Evolutionary conservation across 2,888 invertebrate species (phyloP).

Genomic region (Aphelenchoides bicaudatus): DNA sequence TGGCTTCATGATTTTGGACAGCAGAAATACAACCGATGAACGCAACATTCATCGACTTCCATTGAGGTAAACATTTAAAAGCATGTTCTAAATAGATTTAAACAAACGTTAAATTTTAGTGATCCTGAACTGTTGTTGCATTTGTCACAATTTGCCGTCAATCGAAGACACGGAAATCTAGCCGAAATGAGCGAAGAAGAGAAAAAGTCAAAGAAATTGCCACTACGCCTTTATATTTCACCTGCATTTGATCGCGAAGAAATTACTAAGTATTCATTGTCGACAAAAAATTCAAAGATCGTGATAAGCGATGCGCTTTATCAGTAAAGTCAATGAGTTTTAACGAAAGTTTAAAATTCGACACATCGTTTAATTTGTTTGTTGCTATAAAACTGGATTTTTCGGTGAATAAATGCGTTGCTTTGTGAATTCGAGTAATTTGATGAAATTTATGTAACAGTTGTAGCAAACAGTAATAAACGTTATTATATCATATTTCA

Average conservation of each 20-base stretch:
- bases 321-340: no score
- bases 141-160: conserved; percentile 3
- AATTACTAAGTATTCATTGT: not conserved
- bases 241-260: conserved; percentile 5
- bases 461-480: no score
- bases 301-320: not conserved
- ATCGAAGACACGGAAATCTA: conserved; percentile 9
- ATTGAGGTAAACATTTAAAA: not conserved
- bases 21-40: not conserved
- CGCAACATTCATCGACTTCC: conserved; percentile 11
- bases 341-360: no score
- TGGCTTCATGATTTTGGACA: conserved; percentile 1
- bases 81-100: not conserved
- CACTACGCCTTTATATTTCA: not conserved
- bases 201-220: not conserved
- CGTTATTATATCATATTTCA: no score
- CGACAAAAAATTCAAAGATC: not conserved
- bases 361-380: no score
- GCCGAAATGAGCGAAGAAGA: conserved; percentile 15
- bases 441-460: no score
- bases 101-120: not conserved
- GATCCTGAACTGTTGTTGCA: conserved; percentile 1
- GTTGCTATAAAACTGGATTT: no score
- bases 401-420: no score
- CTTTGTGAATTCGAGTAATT: no score